Base-by-base conservation (phyloP, 2,888 invertebrate genomes). In the Poecilus cupreus region DNA sequence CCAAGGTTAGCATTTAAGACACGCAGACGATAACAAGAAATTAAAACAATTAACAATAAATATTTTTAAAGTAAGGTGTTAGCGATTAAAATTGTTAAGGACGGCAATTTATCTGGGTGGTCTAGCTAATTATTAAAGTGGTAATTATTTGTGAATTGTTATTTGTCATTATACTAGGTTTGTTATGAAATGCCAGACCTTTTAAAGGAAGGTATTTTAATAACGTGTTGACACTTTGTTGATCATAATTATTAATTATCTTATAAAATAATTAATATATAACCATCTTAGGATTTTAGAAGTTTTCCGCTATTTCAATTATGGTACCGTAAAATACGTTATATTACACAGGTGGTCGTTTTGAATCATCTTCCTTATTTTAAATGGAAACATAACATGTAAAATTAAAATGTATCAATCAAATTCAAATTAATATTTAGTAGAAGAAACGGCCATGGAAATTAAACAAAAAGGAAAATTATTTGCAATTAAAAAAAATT, bases 51-150 rank as follows among this genome's bases (percentile, higher is more conserved):
- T 24, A 32, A 32, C 32, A 32, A 2, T 32, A 60, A 60, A 60
- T 60, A 60, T 60, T 60, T 22, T 60, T 60, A 57, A 32, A 54
- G 22, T 20, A 20, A 60, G 60, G 60, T 60, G 60, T 26, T 43
- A 13, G 26, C 13, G 26, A 60, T 60, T 60, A 26, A 3, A 43
- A 20, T 54, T 26, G 4, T 60, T 60, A 60, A 60, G 60, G 60
- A 60, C 60, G 5, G 26, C 13, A 24, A 60, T 60, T 60, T 60
- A n/a, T 3, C 26, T 60, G 60, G 60, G 60, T 60, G 60, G 60
- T 60, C 60, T 60, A 10, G 26, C 5, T 1, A 54, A 20, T 54
- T 54, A 54, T 54, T 20, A 10, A 20, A 20, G 18, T 22, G 4
- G 20, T 60, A 24, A 60, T 60, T 60, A 24, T 60, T 60, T 10